Evolutionary conservation across 2,797 vertebrate genomes (phyloP).

Genomic region (Onychomys leucogaster): DNA sequence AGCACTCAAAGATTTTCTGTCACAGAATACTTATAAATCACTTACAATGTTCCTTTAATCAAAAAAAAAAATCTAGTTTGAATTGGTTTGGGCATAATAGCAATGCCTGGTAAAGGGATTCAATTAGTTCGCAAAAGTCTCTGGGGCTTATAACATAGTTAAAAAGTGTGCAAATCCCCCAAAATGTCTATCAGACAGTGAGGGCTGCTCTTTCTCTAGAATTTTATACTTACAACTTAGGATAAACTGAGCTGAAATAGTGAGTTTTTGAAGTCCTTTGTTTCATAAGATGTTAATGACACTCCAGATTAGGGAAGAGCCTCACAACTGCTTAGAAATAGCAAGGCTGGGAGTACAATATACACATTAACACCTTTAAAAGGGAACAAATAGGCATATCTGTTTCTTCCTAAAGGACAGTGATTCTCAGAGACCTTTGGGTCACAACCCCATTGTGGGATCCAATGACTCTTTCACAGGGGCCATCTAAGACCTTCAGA

Average conservation of each 20-base stretch:
- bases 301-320: background rate
- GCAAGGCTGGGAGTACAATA: background rate
- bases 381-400: background rate
- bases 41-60: background rate
- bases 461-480: background rate
- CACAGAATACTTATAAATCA: background rate
- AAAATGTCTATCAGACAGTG: background rate
- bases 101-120: background rate
- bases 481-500: background rate
- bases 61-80: background rate
- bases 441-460: background rate
- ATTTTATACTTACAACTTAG: background rate
- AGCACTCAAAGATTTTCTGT: constrained; percentile 15
- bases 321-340: background rate
- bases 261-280: background rate
- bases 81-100: background rate
- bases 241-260: background rate
- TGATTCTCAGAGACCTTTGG: background rate
- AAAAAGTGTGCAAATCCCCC: background rate
- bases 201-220: background rate
- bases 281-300: background rate
- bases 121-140: background rate
- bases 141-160: background rate
- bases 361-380: background rate
- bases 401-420: background rate